A percentile compares a stretch with the other conserved stretches of the same genome.
These are phyloP conservation scores for Conopomorpha cramerella DNA, from an alignment of 1,140 invertebrate genomes.

Conservation along the genomic window DNA sequence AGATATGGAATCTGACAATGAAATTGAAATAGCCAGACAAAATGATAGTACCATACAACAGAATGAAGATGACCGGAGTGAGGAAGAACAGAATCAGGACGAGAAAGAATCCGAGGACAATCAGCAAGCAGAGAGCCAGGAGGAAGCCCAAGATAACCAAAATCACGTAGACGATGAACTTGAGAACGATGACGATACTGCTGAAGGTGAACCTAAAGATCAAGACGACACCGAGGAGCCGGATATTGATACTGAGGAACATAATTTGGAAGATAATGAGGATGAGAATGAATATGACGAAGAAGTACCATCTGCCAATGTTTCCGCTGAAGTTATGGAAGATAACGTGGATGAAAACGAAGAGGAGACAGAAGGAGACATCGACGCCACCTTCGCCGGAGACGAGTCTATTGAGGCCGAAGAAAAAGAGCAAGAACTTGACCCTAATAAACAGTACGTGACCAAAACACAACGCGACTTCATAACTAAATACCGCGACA, in stretches of 20 bases:
- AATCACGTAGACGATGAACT: conserved; percentile 11
- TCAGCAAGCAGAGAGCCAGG: conserved; percentile 12
- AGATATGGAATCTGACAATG: conserved; percentile 49
- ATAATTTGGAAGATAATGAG: conserved; percentile 16
- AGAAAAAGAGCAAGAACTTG: conserved; percentile 38
- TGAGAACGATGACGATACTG: conserved; percentile 20
- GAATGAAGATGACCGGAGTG: conserved; percentile 7
- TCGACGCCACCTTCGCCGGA: conserved; percentile 27
- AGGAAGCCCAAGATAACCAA: conserved; percentile 15
- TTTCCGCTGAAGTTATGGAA: conserved; percentile 42
- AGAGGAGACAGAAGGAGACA: conserved; percentile 33
- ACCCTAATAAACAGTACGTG: conserved; percentile 44
- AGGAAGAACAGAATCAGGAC: conserved; percentile 11
- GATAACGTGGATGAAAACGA: conserved; percentile 13
- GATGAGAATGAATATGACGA: conserved; percentile 14
- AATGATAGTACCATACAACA: conserved; percentile 8
- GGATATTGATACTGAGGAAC: conserved; percentile 10
- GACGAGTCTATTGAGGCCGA: too few relatives aligned
- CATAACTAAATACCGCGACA: conserved; percentile 45
- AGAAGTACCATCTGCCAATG: conserved; percentile 29
- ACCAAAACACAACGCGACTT: conserved; percentile 54
- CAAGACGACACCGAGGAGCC: conserved; percentile 13
- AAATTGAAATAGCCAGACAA: conserved; percentile 46
- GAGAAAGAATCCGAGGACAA: conserved; percentile 11
- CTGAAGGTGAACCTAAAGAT: conserved; percentile 14